Evolutionary conservation across 2,797 vertebrate species (phyloP), one percentile per base, ranked within the genome.

Genomic region (Mareca penelope): DNA sequence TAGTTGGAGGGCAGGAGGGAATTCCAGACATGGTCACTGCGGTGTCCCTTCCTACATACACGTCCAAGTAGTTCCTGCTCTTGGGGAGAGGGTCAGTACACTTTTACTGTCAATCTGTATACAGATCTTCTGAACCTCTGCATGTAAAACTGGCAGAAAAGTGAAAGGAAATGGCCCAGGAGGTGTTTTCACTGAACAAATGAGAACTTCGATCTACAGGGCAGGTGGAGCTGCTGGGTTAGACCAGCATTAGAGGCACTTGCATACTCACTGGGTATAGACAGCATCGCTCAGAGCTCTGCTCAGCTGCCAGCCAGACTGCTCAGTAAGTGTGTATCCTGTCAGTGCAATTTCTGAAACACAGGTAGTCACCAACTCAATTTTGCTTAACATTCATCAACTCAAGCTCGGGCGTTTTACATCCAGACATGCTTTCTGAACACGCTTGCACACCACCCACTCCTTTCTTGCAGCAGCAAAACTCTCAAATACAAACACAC

Each of bases 201-300:
- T 22, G 81, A 94, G 72, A 89, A 86, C 81, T 85, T 86, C 52
- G 56, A 89, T 81, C 75, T 90, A 39, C 37, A 85, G 68, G 42
- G 71, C 91, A 91, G 90, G 88, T 77, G 85, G 90, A 95, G 79
- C 86, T 95, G 90, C 78, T 92, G 77, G 79, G 69, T 80, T 96
- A 87, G 56, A 86, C 52, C 68, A 87, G 69, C 81, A 73, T 57
- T 85, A 65, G 57, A 71, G 76, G 64, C 93, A 82, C 40, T 81
- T 8, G 3, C 50, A 67, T 50, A 80, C n/a, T 70, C 10, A 3
- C 56, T 73, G 77, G 56, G 21, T 56, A 2, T 15, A 46, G 7
- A 64, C 28, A 90, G 31, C 81, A 82, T 31, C n/a, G 31, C 79
- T 24, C 65, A 70, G 68, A 91, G 80, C 68, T 85, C 69, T 91